Conservation (phyloP, 1,140 invertebrate species). For the Lucilia sericata region DNA sequence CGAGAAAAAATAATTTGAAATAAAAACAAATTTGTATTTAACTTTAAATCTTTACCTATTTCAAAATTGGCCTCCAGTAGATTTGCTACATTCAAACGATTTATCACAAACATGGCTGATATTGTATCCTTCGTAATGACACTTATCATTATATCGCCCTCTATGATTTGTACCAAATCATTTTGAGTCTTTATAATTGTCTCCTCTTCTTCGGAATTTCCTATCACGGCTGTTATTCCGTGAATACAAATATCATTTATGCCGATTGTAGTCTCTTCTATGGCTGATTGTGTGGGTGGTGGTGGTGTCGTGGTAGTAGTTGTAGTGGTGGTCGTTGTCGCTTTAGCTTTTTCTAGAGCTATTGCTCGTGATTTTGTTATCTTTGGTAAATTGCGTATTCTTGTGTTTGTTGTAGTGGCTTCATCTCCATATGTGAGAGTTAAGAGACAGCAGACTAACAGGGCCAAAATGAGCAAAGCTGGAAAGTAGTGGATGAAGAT, state of each 20-base stretch:
- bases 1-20: background rate
- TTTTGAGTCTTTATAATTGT: constrained; percentile 28
- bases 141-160: constrained; percentile 62
- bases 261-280: background rate
- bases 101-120: constrained; percentile 62
- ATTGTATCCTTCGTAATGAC: constrained; percentile 60
- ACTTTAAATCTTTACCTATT: constrained; percentile 53
- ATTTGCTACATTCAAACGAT: constrained; percentile 63
- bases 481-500: no score
- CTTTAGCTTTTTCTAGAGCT: background rate
- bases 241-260: constrained; percentile 61
- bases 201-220: constrained; percentile 51
- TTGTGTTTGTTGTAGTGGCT: background rate
- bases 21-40: no score
- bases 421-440: constrained; percentile 15
- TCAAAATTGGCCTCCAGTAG: constrained; percentile 63
- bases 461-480: background rate
- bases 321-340: constrained; percentile 25
- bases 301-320: constrained; percentile 31
- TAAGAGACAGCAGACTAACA: constrained; percentile 14
- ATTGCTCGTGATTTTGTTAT: constrained; percentile 47
- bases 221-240: constrained; percentile 53
- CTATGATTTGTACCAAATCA: constrained; percentile 59
- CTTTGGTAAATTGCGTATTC: constrained; percentile 22
- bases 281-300: background rate